Evolutionary conservation across 2,888 invertebrate genomes (phyloP), one percentile per base, ranked within the genome.

Genomic region (Cheilosia soror): DNA sequence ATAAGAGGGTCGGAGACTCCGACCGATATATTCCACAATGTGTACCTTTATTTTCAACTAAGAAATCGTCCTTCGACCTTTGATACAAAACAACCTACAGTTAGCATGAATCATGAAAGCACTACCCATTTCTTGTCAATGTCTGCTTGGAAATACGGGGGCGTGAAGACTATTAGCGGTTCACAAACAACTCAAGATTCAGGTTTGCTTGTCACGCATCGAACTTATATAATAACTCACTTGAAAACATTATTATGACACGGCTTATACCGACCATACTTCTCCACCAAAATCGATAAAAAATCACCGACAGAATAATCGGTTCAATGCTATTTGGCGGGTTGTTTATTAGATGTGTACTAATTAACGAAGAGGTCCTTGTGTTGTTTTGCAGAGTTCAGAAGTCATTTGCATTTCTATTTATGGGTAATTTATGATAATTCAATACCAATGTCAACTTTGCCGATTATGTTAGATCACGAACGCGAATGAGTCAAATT

Each of bases 331-430:
- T 53, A 63, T 33, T 58, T 27, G 9, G 29, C 33, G 20, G 57
- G 37, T 65, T 49, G 37, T 57, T 49, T 58, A n/a, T 37, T 25
- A 55, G 33, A 57, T 47, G 65, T 44, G 37, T 55, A 47, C 65
- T 65, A 75, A 75, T 75, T 75, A 65, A 75, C 57, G 63, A 47
- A 25, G 44, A 55, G 44, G 63, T 63, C 11, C 49, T 20, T 37
- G 47, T 20, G 42, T 33, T 63, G 63, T 25, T 63, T 73, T 42
- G 9, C 25, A 47, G 44, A 63, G 44, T 55, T 15, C 29, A 40
- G 51, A 63, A 55, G 44, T 58, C 37, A 75, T 75, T 75, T 65
- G 75, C 75, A 75, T 75, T 75, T 75, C 57, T 65, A 75, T 75
- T 66, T 75, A 65, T 75, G 65, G 6, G 33, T 58, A 71, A 57